These are phyloP conservation scores for Burhinus oedicnemus DNA, from an alignment of 2,113 vertebrate species.

Conservation along the genomic window DNA sequence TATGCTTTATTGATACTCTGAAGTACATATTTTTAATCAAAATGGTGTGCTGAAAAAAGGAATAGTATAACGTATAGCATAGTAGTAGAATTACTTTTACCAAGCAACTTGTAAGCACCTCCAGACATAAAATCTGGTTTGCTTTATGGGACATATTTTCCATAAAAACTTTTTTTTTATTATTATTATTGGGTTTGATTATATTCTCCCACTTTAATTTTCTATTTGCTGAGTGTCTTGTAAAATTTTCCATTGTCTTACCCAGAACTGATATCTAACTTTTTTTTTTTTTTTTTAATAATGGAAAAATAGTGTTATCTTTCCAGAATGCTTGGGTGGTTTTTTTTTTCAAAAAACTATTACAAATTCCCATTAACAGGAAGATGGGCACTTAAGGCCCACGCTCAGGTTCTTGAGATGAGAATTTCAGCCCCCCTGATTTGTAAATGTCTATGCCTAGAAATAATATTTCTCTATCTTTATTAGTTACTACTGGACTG, in stretches of 20 bases:
- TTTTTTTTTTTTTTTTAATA: not conserved
- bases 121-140: not conserved
- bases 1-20: not conserved
- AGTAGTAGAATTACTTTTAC: not conserved
- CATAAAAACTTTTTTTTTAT: not conserved
- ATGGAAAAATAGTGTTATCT: not conserved
- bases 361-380: not conserved
- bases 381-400: not conserved
- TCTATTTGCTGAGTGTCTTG: not conserved
- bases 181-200: not conserved
- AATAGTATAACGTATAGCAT: not conserved
- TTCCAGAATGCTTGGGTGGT: not conserved
- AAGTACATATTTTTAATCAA: not conserved
- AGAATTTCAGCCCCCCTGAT: not conserved
- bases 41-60: not conserved
- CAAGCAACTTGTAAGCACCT: not conserved
- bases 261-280: rapidly evolving
- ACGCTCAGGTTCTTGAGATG: not conserved
- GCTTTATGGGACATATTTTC: not conserved
- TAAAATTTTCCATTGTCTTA: not conserved
- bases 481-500: not conserved
- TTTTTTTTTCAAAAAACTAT: not conserved
- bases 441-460: not conserved
- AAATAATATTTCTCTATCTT: not conserved
- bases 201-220: not conserved